These are phyloP conservation scores for Spodoptera exigua DNA, from an alignment of 2,888 invertebrate genomes.

Conservation along the genomic window DNA sequence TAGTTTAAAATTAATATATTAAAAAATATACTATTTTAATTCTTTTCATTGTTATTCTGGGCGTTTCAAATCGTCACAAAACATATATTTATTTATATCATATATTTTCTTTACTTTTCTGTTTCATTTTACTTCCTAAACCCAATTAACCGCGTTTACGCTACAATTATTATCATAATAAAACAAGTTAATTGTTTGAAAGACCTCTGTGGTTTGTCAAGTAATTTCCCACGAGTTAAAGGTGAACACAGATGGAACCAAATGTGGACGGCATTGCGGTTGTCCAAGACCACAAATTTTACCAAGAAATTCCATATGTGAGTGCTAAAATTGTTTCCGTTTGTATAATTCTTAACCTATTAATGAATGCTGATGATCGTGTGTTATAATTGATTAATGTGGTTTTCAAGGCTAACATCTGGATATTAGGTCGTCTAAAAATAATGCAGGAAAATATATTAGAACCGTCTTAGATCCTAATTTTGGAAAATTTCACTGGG, in stretches of 20 bases:
- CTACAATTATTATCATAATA: slow-evolving; percentile 21
- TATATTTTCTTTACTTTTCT: too few species aligned
- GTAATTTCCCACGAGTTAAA: slow-evolving; percentile 47
- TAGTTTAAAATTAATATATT: too few species aligned
- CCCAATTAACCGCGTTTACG: too few species aligned
- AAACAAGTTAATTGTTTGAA: slow-evolving; percentile 10
- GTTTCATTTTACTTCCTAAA: too few species aligned
- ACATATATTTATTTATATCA: too few species aligned
- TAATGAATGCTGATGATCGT: slow-evolving; percentile 1
- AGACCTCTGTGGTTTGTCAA: slow-evolving; percentile 28
- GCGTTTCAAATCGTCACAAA: too few species aligned
- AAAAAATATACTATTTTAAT: too few species aligned
- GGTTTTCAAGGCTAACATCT: slow-evolving; percentile 4
- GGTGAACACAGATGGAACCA: slow-evolving; percentile 42
- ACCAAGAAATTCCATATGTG: slow-evolving; percentile 52
- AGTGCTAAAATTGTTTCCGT: slow-evolving; percentile 47
- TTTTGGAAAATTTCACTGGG: too few species aligned
- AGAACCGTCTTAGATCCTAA: too few species aligned
- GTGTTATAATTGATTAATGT: slow-evolving; percentile 9
- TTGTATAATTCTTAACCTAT: not conserved
- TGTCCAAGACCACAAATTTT: slow-evolving; percentile 48
- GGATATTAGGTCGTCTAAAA: not conserved
- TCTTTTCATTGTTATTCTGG: too few species aligned
- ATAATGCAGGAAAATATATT: too few species aligned
- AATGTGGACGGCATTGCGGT: slow-evolving; percentile 54